A percentile compares a stretch with the other conserved stretches of the same genome.
phyloP scores from a whole-genome alignment of 1,140 invertebrate species.

The Lamellibrachia luymesi region DNA sequence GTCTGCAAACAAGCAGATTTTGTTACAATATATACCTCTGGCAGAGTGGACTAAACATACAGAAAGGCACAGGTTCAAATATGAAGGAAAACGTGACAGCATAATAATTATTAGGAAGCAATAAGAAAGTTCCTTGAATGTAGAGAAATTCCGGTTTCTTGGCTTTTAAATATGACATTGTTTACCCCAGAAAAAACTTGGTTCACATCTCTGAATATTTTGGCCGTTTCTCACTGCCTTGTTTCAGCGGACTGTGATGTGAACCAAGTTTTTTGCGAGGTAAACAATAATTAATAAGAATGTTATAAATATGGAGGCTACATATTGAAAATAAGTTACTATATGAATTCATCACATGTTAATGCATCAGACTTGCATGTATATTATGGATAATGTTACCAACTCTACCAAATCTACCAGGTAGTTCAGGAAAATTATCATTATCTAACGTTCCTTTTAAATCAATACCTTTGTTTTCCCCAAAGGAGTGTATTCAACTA shows the following conservation, averaged over 20 bases:
- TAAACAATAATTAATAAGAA: neutral
- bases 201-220: no score
- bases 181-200: no score
- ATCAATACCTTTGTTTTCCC: neutral
- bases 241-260: no score
- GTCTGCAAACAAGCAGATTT: slow-evolving; percentile 44
- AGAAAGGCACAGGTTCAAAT: neutral
- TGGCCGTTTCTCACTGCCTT: no score
- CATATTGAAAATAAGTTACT: neutral
- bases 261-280: no score
- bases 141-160: neutral
- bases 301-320: neutral
- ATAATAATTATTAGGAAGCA: neutral
- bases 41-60: neutral
- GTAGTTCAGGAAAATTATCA: neutral
- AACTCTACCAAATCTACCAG: neutral
- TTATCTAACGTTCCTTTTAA: neutral
- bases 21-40: slow-evolving; percentile 24
- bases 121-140: neutral
- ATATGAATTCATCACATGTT: neutral
- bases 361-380: neutral
- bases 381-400: neutral
- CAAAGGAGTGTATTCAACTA: neutral
- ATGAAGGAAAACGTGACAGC: neutral
- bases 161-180: no score